phyloP scores from a whole-genome alignment of 1,140 invertebrate species.

The Cydia splendana region DNA sequence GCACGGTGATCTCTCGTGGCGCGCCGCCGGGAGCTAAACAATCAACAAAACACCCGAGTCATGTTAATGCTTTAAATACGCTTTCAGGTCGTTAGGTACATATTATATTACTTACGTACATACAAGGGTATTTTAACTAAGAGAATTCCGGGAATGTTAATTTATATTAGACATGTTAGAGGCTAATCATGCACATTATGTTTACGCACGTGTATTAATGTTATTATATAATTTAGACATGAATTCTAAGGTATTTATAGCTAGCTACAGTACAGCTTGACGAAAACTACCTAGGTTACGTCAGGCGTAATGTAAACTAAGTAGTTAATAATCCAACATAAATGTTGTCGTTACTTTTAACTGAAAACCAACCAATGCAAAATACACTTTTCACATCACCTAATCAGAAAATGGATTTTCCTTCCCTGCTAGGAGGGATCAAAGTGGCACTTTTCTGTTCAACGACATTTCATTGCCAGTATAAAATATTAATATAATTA shows the following conservation, averaged over 20 bases:
- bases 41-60: slow-evolving; percentile 5
- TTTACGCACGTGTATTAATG: background rate
- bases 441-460: too few relatives aligned
- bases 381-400: background rate
- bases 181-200: background rate
- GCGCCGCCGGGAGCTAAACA: slow-evolving; percentile 66
- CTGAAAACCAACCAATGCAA: background rate
- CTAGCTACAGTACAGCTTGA: too few relatives aligned
- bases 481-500: too few relatives aligned
- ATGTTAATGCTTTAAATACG: background rate
- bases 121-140: background rate
- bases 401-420: too few relatives aligned
- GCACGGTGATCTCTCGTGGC: slow-evolving; percentile 66
- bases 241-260: background rate
- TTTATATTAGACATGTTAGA: background rate
- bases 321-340: too few relatives aligned
- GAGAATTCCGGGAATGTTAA: slow-evolving; percentile 18
- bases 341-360: background rate
- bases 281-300: too few relatives aligned
- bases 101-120: background rate
- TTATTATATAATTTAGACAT: background rate
- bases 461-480: too few relatives aligned
- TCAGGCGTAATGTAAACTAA: too few relatives aligned
- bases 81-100: background rate
- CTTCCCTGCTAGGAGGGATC: too few relatives aligned